Evolutionary conservation across 2,797 vertebrate species (phyloP).

Genomic region (Xenops minutus): DNA sequence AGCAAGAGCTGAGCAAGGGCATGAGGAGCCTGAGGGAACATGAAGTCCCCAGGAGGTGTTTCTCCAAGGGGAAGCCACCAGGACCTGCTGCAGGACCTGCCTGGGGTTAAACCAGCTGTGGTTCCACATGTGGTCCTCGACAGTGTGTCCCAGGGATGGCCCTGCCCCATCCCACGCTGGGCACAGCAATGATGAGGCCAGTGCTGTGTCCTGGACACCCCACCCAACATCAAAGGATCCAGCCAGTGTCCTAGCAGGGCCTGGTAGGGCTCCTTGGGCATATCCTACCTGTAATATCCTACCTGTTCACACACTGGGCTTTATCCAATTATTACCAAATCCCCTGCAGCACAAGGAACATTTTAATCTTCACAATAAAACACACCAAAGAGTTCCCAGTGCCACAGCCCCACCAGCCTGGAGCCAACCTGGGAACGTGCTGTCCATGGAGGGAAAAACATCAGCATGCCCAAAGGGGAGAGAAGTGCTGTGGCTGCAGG

Average conservation of each 20-base stretch:
- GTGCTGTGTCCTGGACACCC: neutral
- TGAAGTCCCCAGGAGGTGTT: neutral
- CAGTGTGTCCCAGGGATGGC: neutral
- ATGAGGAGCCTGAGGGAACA: accelerated
- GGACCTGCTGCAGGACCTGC: neutral
- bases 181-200: accelerated
- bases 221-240: neutral
- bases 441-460: neutral
- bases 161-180: neutral
- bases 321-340: neutral
- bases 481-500: neutral
- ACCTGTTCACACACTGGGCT: accelerated
- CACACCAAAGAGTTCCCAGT: neutral
- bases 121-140: neutral
- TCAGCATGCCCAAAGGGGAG: accelerated
- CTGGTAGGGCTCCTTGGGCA: neutral
- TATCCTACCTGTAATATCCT: too few species aligned
- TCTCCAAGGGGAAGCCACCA: neutral
- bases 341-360: neutral
- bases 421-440: neutral
- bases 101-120: neutral
- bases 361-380: neutral
- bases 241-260: neutral
- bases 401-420: neutral
- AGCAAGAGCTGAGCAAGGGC: neutral